Percentiles rank a stretch among this genome's conserved stretches.
Conservation (phyloP, 2,113 vertebrate species). For the Xenus cinereus region DNA sequence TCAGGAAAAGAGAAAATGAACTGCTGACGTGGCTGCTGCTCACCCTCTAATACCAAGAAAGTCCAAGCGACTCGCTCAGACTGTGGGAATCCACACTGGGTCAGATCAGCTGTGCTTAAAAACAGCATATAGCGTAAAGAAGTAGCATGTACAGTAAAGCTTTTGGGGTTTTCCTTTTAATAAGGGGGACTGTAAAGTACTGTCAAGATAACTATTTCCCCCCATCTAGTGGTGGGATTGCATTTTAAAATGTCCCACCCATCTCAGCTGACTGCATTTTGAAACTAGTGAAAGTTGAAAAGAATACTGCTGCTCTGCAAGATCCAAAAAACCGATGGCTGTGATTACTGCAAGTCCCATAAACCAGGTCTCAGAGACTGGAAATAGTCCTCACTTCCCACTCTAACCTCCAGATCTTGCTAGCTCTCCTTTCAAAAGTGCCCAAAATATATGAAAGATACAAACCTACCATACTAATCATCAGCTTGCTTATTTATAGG, state of each 20-base stretch:
- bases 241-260: background rate
- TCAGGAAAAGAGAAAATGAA: background rate
- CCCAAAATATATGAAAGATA: background rate
- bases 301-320: background rate
- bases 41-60: background rate
- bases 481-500: conserved; percentile 3
- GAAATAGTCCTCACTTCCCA: background rate
- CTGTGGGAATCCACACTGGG: background rate
- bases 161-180: background rate
- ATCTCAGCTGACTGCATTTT: background rate
- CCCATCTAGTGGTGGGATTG: conserved; percentile 8
- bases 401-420: background rate
- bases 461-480: background rate
- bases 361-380: background rate
- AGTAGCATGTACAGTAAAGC: background rate
- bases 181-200: background rate
- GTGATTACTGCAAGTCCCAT: background rate
- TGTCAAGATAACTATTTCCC: background rate
- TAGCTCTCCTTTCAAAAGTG: background rate
- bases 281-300: background rate
- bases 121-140: background rate
- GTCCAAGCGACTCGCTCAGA: accelerated
- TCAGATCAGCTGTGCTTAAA: background rate
- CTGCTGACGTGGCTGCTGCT: background rate
- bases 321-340: background rate